Conservation (phyloP, 1,140 invertebrate genomes). For the Musca vetustissima region DNA sequence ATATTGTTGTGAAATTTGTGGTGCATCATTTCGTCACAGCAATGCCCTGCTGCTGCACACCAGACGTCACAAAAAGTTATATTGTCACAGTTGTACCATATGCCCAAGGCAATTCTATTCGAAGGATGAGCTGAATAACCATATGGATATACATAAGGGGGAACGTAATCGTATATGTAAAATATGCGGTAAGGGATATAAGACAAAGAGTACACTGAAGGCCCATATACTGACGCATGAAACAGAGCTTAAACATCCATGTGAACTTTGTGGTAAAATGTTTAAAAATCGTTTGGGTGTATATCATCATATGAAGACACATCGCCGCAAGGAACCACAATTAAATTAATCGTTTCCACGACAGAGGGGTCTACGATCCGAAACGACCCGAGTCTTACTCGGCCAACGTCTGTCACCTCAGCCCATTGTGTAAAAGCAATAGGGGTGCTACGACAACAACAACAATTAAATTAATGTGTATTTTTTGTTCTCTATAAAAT, state of each 20-base stretch:
- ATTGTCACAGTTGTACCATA: constrained; percentile 9
- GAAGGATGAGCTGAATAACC: background rate
- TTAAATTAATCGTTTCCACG: too few relatives aligned
- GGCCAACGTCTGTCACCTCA: too few relatives aligned
- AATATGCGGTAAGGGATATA: constrained; percentile 21
- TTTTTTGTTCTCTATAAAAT: too few relatives aligned
- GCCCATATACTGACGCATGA: constrained; percentile 21
- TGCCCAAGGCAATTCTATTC: constrained; percentile 19
- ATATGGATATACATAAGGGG: constrained; percentile 11
- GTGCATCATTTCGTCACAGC: constrained; percentile 37
- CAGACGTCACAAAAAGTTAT: constrained; percentile 13
- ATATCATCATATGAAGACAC: constrained; percentile 24
- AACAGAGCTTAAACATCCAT: constrained; percentile 2
- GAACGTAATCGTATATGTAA: constrained; percentile 8
- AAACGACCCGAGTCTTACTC: too few relatives aligned
- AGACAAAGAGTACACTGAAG: background rate
- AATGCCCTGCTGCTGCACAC: background rate
- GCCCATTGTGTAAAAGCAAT: too few relatives aligned
- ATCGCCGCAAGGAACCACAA: background rate
- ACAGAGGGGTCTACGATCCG: too few relatives aligned
- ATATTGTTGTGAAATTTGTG: constrained; percentile 49
- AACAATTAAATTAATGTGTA: too few relatives aligned
- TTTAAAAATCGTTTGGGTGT: constrained; percentile 19
- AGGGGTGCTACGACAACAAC: too few relatives aligned
- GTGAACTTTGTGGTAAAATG: constrained; percentile 22